Base-by-base conservation (phyloP, 2,888 invertebrate genomes). In the Drosophila rellima region DNA sequence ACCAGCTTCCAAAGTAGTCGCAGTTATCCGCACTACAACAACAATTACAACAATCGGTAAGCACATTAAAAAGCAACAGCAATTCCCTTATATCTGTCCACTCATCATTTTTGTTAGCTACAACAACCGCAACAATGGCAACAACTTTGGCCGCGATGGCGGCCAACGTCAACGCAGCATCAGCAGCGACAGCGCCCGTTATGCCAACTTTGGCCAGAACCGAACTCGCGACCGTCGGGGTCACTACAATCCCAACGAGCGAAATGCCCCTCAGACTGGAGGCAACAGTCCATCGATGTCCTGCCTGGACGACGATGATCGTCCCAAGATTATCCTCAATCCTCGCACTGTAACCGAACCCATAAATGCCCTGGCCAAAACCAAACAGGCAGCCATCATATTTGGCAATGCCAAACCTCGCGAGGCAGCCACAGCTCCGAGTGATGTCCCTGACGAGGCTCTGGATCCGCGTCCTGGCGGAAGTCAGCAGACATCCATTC, bases 361-460 rank as follows among this genome's bases (percentile, higher is more conserved):
- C 44, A 95, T 97, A 63, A 97, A 98, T 93, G 94, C 96, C 48
- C 91, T 97, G 83, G 98, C 97, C 48, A 95, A 96, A 79, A 96
- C 97, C 71, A 95, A 96, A 91, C 97, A 97, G 93, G 95, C 96
- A 77, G 95, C 96, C 78, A 95, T 96, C 84, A 98, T 98, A 92
- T 98, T 98, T 93, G 98, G 98, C 67, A 96, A 96, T 75, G 98
- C 98, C 70, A 96, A 96, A 93, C 98, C 98, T 47, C 94, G 98
- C 83, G 97, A 97, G 48, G 74, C 74, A 0, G 33, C 70, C 0
- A 6, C 62, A 10, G 6, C 39, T 2, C 47, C 65, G 0, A 44
- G 13, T 10, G 31, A 47, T 2, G 52, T 11, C 39, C 11, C 13
- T 13, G 56, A 29, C n/a, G 5, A 20, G 2, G 18, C 33, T 1